Evolutionary conservation across 2,888 invertebrate species (phyloP).

Genomic region (Hirtodrosophila duncani): DNA sequence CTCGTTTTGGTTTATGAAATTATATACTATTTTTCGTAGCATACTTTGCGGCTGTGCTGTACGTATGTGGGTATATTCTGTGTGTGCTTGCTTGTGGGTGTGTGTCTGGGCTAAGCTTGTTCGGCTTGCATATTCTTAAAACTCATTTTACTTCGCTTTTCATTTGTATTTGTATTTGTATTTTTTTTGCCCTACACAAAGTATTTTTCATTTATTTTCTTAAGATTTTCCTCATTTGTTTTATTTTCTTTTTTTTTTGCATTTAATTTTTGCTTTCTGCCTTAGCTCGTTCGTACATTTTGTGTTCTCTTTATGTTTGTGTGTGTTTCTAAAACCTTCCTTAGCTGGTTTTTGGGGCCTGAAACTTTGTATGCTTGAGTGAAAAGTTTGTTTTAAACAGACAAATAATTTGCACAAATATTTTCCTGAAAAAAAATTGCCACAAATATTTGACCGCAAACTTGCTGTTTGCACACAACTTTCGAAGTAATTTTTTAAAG

Average conservation of each 20-base stretch:
- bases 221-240: slow-evolving; percentile 6
- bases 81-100: slow-evolving; percentile 8
- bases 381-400: no score
- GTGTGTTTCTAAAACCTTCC: neutral
- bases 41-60: no score
- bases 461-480: no score
- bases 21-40: neutral
- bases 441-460: no score
- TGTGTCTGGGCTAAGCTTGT: slow-evolving; percentile 2
- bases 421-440: no score
- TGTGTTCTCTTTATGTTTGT: neutral
- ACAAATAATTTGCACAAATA: no score
- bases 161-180: no score
- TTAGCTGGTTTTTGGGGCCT: neutral
- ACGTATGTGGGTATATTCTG: no score
- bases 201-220: slow-evolving; percentile 10
- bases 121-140: slow-evolving; percentile 9
- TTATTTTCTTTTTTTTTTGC: neutral
- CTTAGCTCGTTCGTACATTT: neutral
- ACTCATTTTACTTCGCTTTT: no score
- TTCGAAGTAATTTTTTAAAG: no score
- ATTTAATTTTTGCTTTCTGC: neutral
- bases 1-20: slow-evolving; percentile 5
- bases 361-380: no score
- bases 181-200: slow-evolving; percentile 14